phyloP scores from a whole-genome alignment of 2,113 vertebrate genomes.

The Grantiella picta region DNA sequence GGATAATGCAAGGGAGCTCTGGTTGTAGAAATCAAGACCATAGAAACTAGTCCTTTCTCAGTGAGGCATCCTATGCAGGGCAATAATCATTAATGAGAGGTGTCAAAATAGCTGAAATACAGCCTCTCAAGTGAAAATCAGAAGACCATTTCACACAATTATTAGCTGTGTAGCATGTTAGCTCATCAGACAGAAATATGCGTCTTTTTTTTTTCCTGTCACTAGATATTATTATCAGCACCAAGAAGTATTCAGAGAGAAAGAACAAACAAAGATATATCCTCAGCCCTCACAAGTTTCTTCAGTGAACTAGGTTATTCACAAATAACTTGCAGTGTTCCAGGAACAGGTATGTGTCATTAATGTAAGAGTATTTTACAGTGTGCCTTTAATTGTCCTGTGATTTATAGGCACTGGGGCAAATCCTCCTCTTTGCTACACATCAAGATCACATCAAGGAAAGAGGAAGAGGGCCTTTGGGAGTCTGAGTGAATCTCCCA shows the following conservation, averaged over 20 bases:
- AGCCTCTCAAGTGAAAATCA: background rate
- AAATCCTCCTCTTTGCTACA: background rate
- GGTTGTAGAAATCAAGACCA: background rate
- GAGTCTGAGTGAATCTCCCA: background rate
- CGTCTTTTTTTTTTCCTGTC: background rate
- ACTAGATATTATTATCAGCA: background rate
- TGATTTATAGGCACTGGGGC: background rate
- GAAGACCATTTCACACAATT: background rate
- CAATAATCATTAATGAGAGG: background rate
- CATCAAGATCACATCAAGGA: background rate
- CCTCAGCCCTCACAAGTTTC: background rate
- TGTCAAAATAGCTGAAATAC: background rate
- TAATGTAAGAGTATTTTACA: background rate
- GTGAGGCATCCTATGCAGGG: fast-evolving
- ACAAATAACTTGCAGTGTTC: background rate
- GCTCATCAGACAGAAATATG: background rate
- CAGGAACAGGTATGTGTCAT: background rate
- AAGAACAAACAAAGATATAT: background rate
- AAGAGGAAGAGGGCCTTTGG: background rate
- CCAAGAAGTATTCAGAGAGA: background rate
- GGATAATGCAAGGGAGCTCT: background rate
- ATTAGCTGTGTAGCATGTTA: background rate
- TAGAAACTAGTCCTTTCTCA: background rate
- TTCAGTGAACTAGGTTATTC: background rate
- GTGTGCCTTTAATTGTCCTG: background rate